A percentile compares a stretch with the other conserved stretches of the same genome.
phyloP scores from a whole-genome alignment of 1,140 invertebrate genomes.

The Limonius californicus region DNA sequence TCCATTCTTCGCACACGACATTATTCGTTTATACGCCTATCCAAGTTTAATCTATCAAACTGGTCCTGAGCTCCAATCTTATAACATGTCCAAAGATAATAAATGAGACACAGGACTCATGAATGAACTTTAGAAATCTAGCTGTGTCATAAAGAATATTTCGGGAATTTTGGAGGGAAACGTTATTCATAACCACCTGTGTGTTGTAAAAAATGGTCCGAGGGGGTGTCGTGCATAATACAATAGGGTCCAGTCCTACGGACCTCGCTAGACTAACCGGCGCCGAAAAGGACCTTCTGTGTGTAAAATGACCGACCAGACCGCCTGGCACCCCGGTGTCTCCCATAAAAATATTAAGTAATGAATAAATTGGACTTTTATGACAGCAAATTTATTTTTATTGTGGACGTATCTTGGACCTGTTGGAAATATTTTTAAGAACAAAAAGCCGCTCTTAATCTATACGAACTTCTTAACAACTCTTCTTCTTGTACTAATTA shows the following conservation, averaged over 20 bases:
- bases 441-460: too few relatives aligned
- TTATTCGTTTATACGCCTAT: conserved; percentile 16
- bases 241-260: too few relatives aligned
- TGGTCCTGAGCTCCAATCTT: not conserved
- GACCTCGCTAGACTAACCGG: conserved; percentile 7
- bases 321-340: conserved; percentile 1
- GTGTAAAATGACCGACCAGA: not conserved
- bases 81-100: conserved; percentile 6
- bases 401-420: too few relatives aligned
- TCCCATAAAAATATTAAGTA: not conserved
- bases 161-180: conserved; percentile 13
- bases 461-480: too few relatives aligned
- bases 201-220: conserved; percentile 4
- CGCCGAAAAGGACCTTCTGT: conserved; percentile 8
- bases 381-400: not conserved
- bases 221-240: not conserved
- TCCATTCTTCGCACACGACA: conserved; percentile 8
- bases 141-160: conserved; percentile 4
- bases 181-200: not conserved
- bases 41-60: conserved; percentile 12
- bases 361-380: conserved; percentile 11
- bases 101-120: conserved; percentile 10
- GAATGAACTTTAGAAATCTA: conserved; percentile 13
- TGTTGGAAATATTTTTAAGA: too few relatives aligned
- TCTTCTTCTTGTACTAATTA: too few relatives aligned